Conservation (phyloP, 2,113 vertebrate species). For the Pseudorasbora parva region DNA sequence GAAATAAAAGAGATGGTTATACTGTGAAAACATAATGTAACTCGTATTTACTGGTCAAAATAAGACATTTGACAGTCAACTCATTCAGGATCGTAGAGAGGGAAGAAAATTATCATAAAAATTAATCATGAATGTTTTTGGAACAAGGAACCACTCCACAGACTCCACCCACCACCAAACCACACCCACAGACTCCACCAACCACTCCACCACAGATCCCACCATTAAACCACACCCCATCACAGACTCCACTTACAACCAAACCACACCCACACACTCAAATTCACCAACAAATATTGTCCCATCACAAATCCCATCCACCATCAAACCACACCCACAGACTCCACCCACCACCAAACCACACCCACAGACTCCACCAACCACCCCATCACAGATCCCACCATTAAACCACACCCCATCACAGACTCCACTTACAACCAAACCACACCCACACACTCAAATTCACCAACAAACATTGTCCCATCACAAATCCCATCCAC, state of each 20-base stretch:
- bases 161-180: neutral
- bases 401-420: neutral
- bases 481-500: neutral
- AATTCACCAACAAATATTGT: no score
- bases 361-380: neutral
- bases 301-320: neutral
- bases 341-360: neutral
- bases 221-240: neutral
- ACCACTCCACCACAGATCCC: neutral
- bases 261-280: neutral
- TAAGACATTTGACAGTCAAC: neutral
- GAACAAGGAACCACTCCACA: neutral
- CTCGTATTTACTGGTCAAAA: neutral
- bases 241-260: neutral
- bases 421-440: neutral
- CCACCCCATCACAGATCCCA: neutral
- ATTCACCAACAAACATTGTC: neutral
- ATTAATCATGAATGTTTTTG: neutral
- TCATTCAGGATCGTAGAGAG: neutral
- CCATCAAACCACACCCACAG: neutral
- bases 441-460: no score
- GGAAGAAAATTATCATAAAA: neutral
- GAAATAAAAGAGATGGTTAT: neutral
- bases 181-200: neutral
- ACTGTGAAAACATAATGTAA: neutral